Conservation (phyloP, 2,888 invertebrate species). For the Halocaridina rubra region DNA sequence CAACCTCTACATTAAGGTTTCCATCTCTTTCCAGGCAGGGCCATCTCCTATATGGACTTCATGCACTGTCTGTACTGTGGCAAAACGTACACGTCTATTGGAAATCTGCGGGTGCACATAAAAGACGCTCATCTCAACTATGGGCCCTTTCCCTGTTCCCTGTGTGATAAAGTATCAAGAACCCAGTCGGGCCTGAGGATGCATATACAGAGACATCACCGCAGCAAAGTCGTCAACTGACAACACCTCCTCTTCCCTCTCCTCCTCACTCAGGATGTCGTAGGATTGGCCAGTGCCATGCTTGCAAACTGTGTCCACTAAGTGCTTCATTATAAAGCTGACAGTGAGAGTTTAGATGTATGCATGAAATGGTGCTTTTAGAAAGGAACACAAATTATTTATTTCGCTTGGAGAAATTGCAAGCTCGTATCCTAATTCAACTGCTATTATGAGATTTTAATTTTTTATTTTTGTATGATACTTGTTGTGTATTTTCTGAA, state of each 20-base stretch:
- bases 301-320: conserved; percentile 53
- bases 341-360: conserved; percentile 50
- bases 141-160: conserved; percentile 61
- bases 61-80: conserved; percentile 62
- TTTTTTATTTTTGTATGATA: conserved; percentile 53
- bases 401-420: conserved; percentile 39
- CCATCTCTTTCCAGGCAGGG: conserved; percentile 64
- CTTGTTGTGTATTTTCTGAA: conserved; percentile 43
- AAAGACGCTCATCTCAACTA: conserved; percentile 60
- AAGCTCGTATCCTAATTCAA: conserved; percentile 44
- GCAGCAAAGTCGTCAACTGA: conserved; percentile 58
- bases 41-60: conserved; percentile 60
- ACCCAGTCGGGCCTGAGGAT: conserved; percentile 63
- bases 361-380: conserved; percentile 51
- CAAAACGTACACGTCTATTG: conserved; percentile 62
- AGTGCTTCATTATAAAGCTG: conserved; percentile 48
- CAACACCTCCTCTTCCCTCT: not conserved
- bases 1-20: conserved; percentile 61
- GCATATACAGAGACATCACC: conserved; percentile 63
- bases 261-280: conserved; percentile 42
- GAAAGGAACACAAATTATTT: conserved; percentile 43
- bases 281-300: conserved; percentile 50
- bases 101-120: conserved; percentile 63
- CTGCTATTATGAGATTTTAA: conserved; percentile 45
- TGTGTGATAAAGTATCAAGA: conserved; percentile 62